These are phyloP conservation scores for Protodeltote pygarga DNA, from an alignment of 2,888 invertebrate species.

Conservation along the genomic window DNA sequence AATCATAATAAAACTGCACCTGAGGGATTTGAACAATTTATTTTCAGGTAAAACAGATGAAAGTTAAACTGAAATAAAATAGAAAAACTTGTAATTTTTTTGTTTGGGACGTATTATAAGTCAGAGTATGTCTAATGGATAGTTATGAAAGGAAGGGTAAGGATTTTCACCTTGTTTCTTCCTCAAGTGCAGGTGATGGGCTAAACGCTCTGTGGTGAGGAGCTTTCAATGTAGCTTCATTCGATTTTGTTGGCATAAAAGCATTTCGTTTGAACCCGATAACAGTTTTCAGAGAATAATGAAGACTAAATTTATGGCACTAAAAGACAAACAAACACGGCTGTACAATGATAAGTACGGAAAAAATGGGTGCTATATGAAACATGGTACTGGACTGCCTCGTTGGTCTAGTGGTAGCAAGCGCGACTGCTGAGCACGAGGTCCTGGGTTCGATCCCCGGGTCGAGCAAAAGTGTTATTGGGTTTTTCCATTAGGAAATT, in stretches of 20 bases:
- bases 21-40: slow-evolving; percentile 52
- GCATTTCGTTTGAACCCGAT: slow-evolving; percentile 45
- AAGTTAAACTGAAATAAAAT: slow-evolving; percentile 43
- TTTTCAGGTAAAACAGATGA: slow-evolving; percentile 43
- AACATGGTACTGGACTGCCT: too few species aligned
- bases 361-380: too few species aligned
- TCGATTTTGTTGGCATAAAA: slow-evolving; percentile 43
- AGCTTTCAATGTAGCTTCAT: slow-evolving; percentile 38
- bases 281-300: slow-evolving; percentile 30
- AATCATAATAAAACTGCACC: slow-evolving; percentile 53
- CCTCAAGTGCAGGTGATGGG: slow-evolving; percentile 36
- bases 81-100: slow-evolving; percentile 35
- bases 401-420: too few species aligned
- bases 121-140: slow-evolving; percentile 32
- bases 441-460: too few species aligned
- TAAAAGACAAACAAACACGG: slow-evolving; percentile 10
- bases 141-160: slow-evolving; percentile 35
- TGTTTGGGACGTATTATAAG: slow-evolving; percentile 35
- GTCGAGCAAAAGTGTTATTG: too few species aligned
- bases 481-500: too few species aligned
- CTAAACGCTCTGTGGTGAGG: slow-evolving; percentile 28
- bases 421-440: too few species aligned
- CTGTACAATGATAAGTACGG: too few species aligned
- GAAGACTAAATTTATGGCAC: slow-evolving; percentile 6
- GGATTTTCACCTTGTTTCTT: slow-evolving; percentile 28